phyloP scores from a whole-genome alignment of 2,888 invertebrate genomes.

The Cryptocephalus moraei region DNA sequence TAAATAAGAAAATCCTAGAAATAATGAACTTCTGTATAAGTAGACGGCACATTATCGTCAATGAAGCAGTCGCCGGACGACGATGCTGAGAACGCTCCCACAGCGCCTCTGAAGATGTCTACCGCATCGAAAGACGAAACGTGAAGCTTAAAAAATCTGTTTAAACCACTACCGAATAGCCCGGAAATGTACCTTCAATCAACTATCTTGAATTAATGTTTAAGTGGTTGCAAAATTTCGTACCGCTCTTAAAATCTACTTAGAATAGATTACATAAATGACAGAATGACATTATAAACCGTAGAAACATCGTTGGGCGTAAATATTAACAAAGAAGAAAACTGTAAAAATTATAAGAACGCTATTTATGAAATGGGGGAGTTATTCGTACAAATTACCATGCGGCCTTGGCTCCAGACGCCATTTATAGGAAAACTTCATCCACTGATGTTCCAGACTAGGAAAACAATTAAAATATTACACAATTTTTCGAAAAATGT shows the following conservation, averaged over 20 bases:
- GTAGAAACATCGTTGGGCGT: slow-evolving; percentile 9
- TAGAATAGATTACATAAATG: no score
- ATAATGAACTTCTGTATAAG: no score
- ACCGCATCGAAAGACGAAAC: no score
- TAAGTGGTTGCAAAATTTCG: no score
- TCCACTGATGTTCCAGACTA: slow-evolving; percentile 1
- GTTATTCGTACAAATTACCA: slow-evolving; percentile 2
- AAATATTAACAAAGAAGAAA: slow-evolving; percentile 2
- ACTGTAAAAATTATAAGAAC: slow-evolving; percentile 9
- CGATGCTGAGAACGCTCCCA: no score
- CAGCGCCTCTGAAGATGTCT: slow-evolving; percentile 43
- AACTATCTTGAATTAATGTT: not conserved
- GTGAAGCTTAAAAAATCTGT: no score
- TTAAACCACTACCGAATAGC: no score
- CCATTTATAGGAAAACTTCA: not conserved
- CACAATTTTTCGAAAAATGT: slow-evolving; percentile 11
- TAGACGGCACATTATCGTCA: no score
- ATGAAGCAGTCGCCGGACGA: no score
- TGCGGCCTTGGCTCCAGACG: slow-evolving; percentile 11
- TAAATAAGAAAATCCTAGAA: no score
- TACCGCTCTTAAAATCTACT: no score
- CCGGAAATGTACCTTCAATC: not conserved
- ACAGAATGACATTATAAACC: not conserved
- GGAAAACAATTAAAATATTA: slow-evolving; percentile 2
- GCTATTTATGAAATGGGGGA: slow-evolving; percentile 10